Evolutionary conservation across 2,888 invertebrate species (phyloP).

Genomic region (Ochlodes sylvanus): DNA sequence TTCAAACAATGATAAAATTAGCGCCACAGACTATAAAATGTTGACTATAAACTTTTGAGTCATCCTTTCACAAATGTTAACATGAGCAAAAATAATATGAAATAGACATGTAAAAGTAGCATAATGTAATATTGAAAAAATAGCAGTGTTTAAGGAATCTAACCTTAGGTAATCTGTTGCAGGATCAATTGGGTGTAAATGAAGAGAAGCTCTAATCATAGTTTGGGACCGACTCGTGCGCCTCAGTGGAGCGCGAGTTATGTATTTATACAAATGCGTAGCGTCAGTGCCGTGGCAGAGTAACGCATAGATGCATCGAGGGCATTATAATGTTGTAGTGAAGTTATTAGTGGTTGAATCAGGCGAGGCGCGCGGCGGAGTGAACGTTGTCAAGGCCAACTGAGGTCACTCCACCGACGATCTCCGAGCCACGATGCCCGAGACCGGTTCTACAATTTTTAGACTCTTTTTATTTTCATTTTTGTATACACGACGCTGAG

Average conservation of each 20-base stretch:
- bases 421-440: slow-evolving; percentile 78
- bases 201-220: slow-evolving; percentile 68
- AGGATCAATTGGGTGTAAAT: slow-evolving; percentile 53
- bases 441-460: slow-evolving; percentile 84
- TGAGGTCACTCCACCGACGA: slow-evolving; percentile 83
- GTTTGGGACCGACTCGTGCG: slow-evolving; percentile 58
- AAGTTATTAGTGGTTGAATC: slow-evolving; percentile 82
- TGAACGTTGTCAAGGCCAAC: slow-evolving; percentile 84
- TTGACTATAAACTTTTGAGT: slow-evolving; percentile 2
- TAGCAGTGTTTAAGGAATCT: too few species aligned
- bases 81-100: too few species aligned
- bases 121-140: too few species aligned
- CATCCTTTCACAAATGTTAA: too few species aligned
- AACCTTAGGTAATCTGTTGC: too few species aligned
- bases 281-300: slow-evolving; percentile 52
- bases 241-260: slow-evolving; percentile 12
- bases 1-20: slow-evolving; percentile 42
- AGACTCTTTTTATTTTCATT: slow-evolving; percentile 84
- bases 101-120: too few species aligned
- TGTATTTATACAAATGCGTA: slow-evolving; percentile 42
- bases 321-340: slow-evolving; percentile 78
- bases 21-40: slow-evolving; percentile 18
- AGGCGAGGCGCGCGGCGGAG: slow-evolving; percentile 73
- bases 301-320: slow-evolving; percentile 73
- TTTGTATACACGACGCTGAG: slow-evolving; percentile 83